Conservation (phyloP, 2,113 vertebrate genomes). For the Pardalotus punctatus region DNA sequence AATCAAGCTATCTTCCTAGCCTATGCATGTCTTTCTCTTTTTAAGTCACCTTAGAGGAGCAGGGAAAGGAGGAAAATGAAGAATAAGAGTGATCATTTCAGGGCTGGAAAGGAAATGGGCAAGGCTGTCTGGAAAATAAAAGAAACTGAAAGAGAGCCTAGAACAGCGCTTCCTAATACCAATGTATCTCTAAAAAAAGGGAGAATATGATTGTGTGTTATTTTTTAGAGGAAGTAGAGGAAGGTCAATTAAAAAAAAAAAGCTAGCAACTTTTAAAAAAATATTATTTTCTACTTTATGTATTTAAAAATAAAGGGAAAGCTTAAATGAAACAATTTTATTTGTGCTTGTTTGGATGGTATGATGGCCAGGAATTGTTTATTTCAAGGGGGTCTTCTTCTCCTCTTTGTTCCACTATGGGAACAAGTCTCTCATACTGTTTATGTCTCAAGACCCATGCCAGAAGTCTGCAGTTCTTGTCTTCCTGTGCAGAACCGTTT, state of each 20-base stretch:
- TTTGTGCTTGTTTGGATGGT: not conserved
- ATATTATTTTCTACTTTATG: not conserved
- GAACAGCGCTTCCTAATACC: not conserved
- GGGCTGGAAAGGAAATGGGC: not conserved
- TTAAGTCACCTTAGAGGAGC: not conserved
- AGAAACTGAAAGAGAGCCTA: not conserved
- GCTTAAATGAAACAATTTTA: not conserved
- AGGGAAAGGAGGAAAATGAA: not conserved
- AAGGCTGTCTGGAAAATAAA: not conserved
- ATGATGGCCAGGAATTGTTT: not conserved
- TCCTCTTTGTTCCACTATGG: slow-evolving; percentile 20
- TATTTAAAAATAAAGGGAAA: not conserved
- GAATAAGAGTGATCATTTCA: not conserved
- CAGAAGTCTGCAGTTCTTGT: slow-evolving; percentile 60
- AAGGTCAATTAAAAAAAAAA: not conserved
- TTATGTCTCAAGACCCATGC: slow-evolving; percentile 51
- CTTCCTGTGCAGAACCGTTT: slow-evolving; percentile 37
- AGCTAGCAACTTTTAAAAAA: not conserved
- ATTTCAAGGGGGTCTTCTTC: slow-evolving; percentile 11
- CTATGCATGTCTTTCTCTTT: not conserved
- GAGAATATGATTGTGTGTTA: not conserved
- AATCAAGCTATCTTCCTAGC: not conserved
- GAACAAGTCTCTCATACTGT: slow-evolving; percentile 16
- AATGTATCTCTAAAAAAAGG: not conserved
- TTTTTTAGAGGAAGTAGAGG: not conserved